phyloP scores from a whole-genome alignment of 2,797 vertebrate species.

The Channallabes apus region DNA sequence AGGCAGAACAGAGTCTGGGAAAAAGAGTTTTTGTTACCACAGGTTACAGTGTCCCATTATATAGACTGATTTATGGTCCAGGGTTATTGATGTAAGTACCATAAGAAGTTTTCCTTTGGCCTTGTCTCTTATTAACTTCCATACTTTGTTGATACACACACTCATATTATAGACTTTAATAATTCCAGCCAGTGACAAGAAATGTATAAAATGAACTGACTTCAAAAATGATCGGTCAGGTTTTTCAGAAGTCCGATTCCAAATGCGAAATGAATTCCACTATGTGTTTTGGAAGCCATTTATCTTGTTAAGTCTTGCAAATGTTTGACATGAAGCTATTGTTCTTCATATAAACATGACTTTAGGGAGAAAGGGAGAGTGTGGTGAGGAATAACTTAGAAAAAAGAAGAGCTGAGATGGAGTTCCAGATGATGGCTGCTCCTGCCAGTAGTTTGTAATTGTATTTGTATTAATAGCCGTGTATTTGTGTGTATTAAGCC shows the following conservation, averaged over 20 bases:
- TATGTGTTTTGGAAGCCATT: background rate
- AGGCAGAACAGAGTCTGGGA: background rate
- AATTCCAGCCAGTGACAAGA: conserved; percentile 18
- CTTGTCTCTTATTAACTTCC: conserved; percentile 2
- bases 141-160: conserved; percentile 7
- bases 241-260: background rate
- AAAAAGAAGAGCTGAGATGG: conserved; percentile 32
- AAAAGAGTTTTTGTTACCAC: background rate
- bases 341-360: background rate
- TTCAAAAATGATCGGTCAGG: background rate
- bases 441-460: conserved; percentile 40
- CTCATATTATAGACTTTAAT: conserved; percentile 3
- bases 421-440: conserved; percentile 30
- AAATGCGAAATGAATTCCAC: background rate
- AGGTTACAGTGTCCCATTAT: conserved; percentile 7
- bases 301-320: background rate
- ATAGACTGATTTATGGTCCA: conserved; percentile 15
- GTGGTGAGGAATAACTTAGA: background rate
- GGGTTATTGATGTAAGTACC: conserved; percentile 26
- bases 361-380: background rate
- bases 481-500: conserved; percentile 45
- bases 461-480: conserved; percentile 28
- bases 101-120: conserved; percentile 5
- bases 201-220: background rate
- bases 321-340: background rate